Percentiles rank a stretch among this genome's conserved stretches.
phyloP scores from a whole-genome alignment of 2,888 invertebrate genomes.

The Ophion ventricosus region DNA sequence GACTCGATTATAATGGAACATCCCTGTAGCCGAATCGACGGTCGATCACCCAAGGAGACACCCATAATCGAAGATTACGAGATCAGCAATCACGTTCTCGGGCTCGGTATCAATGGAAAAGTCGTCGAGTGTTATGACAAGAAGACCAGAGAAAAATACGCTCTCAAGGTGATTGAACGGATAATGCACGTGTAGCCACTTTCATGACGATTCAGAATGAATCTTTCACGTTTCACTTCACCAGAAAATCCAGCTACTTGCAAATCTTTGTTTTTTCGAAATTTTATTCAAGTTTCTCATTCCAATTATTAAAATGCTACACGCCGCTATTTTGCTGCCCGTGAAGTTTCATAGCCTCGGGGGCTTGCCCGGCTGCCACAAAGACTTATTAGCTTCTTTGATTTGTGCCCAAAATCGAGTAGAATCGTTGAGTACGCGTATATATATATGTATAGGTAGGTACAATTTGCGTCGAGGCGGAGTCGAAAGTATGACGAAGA shows the following conservation, averaged over 20 bases:
- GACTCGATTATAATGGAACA: conserved; percentile 73
- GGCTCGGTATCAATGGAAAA: conserved; percentile 99
- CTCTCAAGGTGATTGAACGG: conserved; percentile 91
- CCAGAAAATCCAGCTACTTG: too few relatives aligned
- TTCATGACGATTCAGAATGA: not conserved
- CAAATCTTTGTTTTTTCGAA: not conserved
- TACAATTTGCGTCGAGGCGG: not conserved
- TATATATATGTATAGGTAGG: conserved; percentile 5
- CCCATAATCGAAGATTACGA: conserved; percentile 95
- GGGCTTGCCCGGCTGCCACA: not conserved
- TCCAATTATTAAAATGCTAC: too few relatives aligned
- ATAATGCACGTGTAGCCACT: not conserved
- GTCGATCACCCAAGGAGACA: conserved; percentile 88
- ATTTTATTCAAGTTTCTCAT: too few relatives aligned
- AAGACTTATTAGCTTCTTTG: not conserved
- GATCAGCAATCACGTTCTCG: conserved; percentile 96
- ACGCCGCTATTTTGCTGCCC: too few relatives aligned
- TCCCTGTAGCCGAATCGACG: conserved; percentile 74
- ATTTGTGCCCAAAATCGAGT: not conserved
- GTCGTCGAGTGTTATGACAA: conserved; percentile 97
- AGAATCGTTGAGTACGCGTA: conserved; percentile 18
- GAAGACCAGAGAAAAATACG: conserved; percentile 91
- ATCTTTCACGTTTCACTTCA: too few relatives aligned
- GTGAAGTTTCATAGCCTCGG: too few relatives aligned
- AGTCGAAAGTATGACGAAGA: not conserved